Base-by-base conservation (phyloP, 2,113 vertebrate species). In the Phycodurus eques region DNA sequence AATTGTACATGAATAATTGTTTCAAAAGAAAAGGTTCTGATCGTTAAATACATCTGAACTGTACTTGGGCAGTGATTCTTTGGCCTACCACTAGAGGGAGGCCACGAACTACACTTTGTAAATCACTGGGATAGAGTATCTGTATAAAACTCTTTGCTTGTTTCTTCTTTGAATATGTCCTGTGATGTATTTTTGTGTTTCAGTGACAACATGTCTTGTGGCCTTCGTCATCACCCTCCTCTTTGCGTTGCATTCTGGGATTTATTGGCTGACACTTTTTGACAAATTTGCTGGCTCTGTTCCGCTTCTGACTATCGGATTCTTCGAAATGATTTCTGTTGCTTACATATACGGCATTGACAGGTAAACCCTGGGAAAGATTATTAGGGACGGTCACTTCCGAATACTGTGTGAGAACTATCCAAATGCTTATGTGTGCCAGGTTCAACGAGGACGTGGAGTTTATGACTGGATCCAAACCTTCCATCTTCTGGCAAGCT, bases 261-360 rank as follows among this genome's bases (percentile, higher is more conserved):
- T 96, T 82, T 98, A 98, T 77, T 99, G 96, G 97, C 90, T 98
- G 12, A 90, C 92, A 17, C 88, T 99, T 2, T 94, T 99, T 73
- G 96, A 99, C 53, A 68, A 64, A 20, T 98, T 95, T 63, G 95
- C 95, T 6, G 96, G 95, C 72, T 98, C 97, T 19, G 93, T 98
- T 68, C 96, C 97, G 0, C 88, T 99, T 77, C 89, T 99, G 10
- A 81, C 94, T 59, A 93, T 96, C 10, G 96, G 95, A 33, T 93
- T 99, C 80, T 95, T 87, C 61, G 97, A 98, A 89, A 94, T 96
- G 93, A 90, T 96, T 49, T 74, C 94, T 0, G 93, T 98, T 0
- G 91, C 93, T 75, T 96, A 99, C 73, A 77, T 99, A 68, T 98
- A 99, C 0, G 97, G 97, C 39, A 86, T 96, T 46, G 94, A 88